Evolutionary conservation across 2,888 invertebrate genomes (phyloP).

Genomic region (Automeris io): DNA sequence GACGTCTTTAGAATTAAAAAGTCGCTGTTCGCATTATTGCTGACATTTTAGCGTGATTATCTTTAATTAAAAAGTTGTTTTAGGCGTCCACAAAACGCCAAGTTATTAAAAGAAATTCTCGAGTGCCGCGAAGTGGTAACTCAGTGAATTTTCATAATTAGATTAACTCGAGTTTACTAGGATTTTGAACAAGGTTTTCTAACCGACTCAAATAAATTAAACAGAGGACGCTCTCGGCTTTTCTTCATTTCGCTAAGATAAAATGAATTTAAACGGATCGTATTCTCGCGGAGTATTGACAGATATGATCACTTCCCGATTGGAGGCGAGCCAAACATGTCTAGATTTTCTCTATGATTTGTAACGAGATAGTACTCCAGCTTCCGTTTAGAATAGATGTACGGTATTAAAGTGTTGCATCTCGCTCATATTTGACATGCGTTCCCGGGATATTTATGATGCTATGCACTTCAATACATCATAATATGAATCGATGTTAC

Average conservation of each 20-base stretch:
- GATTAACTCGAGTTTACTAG: slow-evolving; percentile 47
- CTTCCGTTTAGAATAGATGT: slow-evolving; percentile 71
- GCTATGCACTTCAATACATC: slow-evolving; percentile 47
- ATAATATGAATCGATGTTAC: slow-evolving; percentile 27
- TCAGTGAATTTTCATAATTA: slow-evolving; percentile 63
- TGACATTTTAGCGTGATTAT: slow-evolving; percentile 64
- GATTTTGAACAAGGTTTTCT: slow-evolving; percentile 33
- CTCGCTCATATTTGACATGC: slow-evolving; percentile 56
- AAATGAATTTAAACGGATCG: slow-evolving; percentile 54
- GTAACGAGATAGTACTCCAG: slow-evolving; percentile 62
- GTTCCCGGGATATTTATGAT: slow-evolving; percentile 59
- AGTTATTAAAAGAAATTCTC: slow-evolving; percentile 67
- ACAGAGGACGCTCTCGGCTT: slow-evolving; percentile 21
- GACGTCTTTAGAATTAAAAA: slow-evolving; percentile 55
- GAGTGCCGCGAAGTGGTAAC: slow-evolving; percentile 54
- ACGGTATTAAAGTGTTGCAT: slow-evolving; percentile 62
- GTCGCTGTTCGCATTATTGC: slow-evolving; percentile 53
- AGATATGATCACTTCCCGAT: slow-evolving; percentile 74
- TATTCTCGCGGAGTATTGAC: slow-evolving; percentile 71
- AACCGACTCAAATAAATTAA: slow-evolving; percentile 17
- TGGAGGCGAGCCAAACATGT: slow-evolving; percentile 69
- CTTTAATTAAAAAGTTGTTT: slow-evolving; percentile 72
- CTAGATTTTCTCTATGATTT: slow-evolving; percentile 71
- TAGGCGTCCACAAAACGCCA: slow-evolving; percentile 52
- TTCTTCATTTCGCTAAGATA: slow-evolving; percentile 30